Percentiles rank a stretch among this genome's conserved stretches.
Conservation (phyloP, 2,113 vertebrate species). For the Eira barbara region DNA sequence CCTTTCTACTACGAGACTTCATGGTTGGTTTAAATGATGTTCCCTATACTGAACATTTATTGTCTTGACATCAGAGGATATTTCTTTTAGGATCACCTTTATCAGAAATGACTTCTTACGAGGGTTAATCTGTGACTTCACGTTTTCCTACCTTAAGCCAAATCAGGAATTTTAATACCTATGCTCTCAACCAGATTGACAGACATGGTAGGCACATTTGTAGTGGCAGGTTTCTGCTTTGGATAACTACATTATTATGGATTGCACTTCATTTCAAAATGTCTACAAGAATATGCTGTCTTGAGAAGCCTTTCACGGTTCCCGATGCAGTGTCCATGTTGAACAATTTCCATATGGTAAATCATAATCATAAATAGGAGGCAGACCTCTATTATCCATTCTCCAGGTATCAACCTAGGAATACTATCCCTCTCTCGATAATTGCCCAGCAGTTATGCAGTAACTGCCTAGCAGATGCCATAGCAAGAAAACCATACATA, state of each 20-base stretch:
- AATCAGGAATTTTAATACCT: not conserved
- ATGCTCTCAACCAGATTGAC: not conserved
- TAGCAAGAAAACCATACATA: not conserved
- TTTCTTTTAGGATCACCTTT: not conserved
- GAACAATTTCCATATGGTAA: not conserved
- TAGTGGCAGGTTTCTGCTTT: not conserved
- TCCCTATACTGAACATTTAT: not conserved
- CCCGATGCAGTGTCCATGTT: not conserved
- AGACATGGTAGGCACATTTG: not conserved
- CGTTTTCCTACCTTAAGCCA: not conserved
- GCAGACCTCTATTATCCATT: not conserved
- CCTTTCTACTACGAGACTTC: not conserved
- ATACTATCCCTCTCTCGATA: not conserved
- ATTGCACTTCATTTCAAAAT: not conserved
- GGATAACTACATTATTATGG: not conserved
- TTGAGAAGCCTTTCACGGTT: not conserved
- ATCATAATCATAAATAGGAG: not conserved
- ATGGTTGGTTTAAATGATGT: not conserved
- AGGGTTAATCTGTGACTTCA: not conserved
- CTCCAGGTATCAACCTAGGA: not conserved
- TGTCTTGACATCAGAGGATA: not conserved
- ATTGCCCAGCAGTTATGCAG: not conserved
- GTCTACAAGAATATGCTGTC: not conserved
- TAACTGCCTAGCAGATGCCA: not conserved
- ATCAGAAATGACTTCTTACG: not conserved